Percentiles rank a stretch among this genome's conserved stretches.
These are phyloP conservation scores for Passer montanus DNA, from an alignment of 2,113 vertebrate species.

Conservation along the genomic window DNA sequence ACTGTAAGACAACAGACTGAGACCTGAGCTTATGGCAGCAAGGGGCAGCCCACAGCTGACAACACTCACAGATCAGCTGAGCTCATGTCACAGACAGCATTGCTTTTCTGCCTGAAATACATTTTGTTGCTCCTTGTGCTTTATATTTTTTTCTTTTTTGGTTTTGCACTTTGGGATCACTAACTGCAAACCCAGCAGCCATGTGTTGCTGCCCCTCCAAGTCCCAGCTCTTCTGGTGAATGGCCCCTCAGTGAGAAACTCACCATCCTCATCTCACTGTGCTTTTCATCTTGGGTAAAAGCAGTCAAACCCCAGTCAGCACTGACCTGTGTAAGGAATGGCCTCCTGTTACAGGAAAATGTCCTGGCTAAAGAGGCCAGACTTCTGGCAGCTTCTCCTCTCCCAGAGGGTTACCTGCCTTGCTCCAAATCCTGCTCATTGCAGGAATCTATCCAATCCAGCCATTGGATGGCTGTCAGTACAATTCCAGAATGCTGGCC, in stretches of 20 bases:
- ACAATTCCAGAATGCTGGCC: background rate
- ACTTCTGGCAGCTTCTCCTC: background rate
- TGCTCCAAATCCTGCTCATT: background rate
- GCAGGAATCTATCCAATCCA: too few species aligned
- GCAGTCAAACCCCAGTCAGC: background rate
- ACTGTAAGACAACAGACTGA: background rate
- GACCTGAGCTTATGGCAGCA: background rate
- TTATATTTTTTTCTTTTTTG: background rate
- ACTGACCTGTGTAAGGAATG: background rate
- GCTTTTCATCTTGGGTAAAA: background rate
- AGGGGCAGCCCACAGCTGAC: background rate
- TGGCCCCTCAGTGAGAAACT: rapidly evolving
- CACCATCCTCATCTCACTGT: background rate
- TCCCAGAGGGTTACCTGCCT: background rate
- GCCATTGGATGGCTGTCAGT: background rate
- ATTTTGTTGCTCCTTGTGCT: background rate
- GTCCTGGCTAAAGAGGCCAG: background rate
- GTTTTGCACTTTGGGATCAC: background rate
- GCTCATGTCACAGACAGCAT: background rate
- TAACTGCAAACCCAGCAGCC: background rate
- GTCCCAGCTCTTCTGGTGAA: background rate
- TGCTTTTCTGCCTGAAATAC: background rate
- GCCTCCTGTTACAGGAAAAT: background rate
- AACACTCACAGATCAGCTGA: background rate
- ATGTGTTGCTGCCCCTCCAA: background rate